Base-by-base conservation (phyloP, 2,797 vertebrate species). In the Sebastes miniatus region DNA sequence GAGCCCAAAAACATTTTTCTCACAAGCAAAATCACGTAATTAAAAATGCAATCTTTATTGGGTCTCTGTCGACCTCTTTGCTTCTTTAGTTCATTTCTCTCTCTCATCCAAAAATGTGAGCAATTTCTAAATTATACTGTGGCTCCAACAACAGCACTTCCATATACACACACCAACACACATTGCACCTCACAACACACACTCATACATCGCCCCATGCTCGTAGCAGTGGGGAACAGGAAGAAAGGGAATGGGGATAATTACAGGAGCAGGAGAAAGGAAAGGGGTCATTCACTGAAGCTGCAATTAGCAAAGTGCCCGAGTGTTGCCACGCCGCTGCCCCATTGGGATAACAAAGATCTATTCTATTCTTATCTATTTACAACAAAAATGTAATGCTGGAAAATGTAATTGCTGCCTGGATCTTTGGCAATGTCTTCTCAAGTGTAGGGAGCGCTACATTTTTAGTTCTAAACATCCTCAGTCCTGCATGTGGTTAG, bases 271-370 rank as follows among this genome's bases (percentile, higher is more conserved):
- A 43, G 5, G 29, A 67, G 22, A 84, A 63, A 24, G 25, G 7
- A 76, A 73, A 57, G 32, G 36, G 57, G 70, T 78, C 61, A 69
- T 52, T 78, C 47, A 64, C 39, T 50, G 34, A 75, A 76, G 80
- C 83, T 67, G 39, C 72, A 89, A 89, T 89, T 87, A 88, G 70
- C 43, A 73, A 83, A 57, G 64, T 68, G 13, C n/a, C 9, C 3
- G 7, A 18, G 16, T 62, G 77, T 73, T 77, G 56, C 61, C 69
- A 7, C 18, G 24, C 13, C 39, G 20, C 20, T 43, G 1, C 29
- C 24, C 61, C 43, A 18, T 18, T 50, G 5, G 56, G 29, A 25
- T 12, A 4, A 43, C 24, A 14, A 2, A 29, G 24, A 54, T 9
- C 29, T 56, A 69, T 18, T 50, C 39, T 73, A 32, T 52, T 12